Percentiles rank a stretch among this genome's conserved stretches.
These are phyloP conservation scores for Perca flavescens DNA, from an alignment of 2,113 vertebrate species.

Conservation along the genomic window DNA sequence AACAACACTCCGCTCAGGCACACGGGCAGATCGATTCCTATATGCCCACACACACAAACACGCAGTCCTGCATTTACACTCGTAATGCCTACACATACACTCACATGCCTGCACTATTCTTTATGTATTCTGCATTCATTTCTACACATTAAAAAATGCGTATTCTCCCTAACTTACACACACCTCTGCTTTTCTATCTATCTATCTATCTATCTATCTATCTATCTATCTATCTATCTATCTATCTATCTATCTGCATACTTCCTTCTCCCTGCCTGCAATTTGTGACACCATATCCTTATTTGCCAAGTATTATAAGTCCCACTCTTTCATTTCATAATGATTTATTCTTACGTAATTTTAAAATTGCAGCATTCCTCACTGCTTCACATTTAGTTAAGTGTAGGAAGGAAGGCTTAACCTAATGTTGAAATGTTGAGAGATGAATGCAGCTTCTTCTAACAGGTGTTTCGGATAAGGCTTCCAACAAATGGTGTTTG, in stretches of 20 bases:
- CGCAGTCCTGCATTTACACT: conserved; percentile 34
- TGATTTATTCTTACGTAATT: background rate
- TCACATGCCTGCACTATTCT: conserved; percentile 52
- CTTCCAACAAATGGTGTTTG: background rate
- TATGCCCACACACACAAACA: conserved; percentile 59
- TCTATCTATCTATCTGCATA: conserved; percentile 21
- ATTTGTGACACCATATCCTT: conserved; percentile 8
- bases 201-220: conserved; percentile 39
- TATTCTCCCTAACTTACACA: conserved; percentile 16
- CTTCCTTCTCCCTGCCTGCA: background rate
- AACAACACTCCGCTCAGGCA: conserved; percentile 6
- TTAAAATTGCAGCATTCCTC: background rate
- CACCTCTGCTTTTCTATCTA: conserved; percentile 27
- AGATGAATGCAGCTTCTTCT: background rate
- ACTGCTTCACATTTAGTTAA: background rate
- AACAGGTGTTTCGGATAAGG: background rate
- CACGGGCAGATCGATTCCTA: conserved; percentile 50
- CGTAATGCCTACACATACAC: conserved; percentile 59
- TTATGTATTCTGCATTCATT: conserved; percentile 51
- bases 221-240: conserved; percentile 37
- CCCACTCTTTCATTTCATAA: background rate
- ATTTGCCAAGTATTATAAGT: background rate
- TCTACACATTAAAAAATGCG: conserved; percentile 6
- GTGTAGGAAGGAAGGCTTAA: background rate
- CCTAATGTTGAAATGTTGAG: background rate